phyloP scores from a whole-genome alignment of 2,113 vertebrate species.

The Holacanthus passer region DNA sequence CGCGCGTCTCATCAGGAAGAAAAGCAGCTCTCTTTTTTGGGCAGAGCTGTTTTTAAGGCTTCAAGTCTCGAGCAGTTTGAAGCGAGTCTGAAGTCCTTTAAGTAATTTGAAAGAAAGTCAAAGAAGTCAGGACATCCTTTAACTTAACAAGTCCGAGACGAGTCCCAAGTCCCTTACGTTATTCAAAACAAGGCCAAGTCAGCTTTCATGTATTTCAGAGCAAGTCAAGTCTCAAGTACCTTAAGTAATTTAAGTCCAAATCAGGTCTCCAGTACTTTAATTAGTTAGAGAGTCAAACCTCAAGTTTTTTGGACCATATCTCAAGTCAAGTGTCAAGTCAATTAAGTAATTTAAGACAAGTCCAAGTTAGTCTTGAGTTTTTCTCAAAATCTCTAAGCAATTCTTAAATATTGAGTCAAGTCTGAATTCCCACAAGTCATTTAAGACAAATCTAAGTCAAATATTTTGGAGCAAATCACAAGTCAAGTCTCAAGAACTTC shows the following conservation, averaged over 20 bases:
- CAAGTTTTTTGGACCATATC: background rate
- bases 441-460: background rate
- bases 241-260: background rate
- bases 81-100: background rate
- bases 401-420: too few relatives aligned
- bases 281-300: background rate
- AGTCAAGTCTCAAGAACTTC: background rate
- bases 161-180: too few relatives aligned
- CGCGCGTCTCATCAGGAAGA: background rate
- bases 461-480: background rate
- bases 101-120: background rate
- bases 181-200: too few relatives aligned
- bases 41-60: background rate
- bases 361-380: too few relatives aligned
- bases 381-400: too few relatives aligned
- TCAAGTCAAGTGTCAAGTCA: background rate
- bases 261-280: background rate
- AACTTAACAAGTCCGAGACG: background rate
- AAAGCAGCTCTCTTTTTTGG: background rate
- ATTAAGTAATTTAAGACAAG: too few relatives aligned
- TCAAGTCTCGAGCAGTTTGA: background rate
- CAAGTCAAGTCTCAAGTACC: background rate
- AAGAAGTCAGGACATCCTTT: too few relatives aligned
- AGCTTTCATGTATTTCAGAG: background rate
- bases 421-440: background rate